Conservation (phyloP, 1,140 invertebrate genomes). For the Drosophila varians region DNA sequence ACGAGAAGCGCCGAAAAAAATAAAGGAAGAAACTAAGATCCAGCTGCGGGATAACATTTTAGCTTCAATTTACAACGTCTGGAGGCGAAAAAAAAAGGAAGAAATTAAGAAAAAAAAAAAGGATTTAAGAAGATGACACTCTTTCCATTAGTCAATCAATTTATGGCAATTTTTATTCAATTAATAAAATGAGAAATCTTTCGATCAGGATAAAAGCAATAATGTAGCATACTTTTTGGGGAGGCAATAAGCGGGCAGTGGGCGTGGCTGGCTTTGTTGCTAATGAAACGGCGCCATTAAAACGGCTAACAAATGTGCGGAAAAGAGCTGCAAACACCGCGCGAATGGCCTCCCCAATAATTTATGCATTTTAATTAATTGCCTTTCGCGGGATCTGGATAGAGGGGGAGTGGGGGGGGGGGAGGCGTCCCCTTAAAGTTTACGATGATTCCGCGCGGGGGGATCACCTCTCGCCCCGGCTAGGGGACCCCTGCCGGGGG, state of each 20-base stretch:
- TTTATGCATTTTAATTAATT: constrained; percentile 78
- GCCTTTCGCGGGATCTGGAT: constrained; percentile 27
- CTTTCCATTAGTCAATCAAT: neutral
- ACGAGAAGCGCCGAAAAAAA: constrained; percentile 17
- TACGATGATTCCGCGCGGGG: constrained; percentile 43
- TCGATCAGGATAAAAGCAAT: too few relatives aligned
- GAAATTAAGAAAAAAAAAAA: neutral
- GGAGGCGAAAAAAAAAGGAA: constrained; percentile 6
- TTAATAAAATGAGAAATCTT: too few relatives aligned
- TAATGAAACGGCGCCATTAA: constrained; percentile 72
- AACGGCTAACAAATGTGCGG: constrained; percentile 52
- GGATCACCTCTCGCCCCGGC: neutral
- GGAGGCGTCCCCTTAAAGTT: constrained; percentile 28
- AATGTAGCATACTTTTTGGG: neutral
- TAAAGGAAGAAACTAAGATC: constrained; percentile 27
- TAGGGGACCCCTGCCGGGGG: neutral
- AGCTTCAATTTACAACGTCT: constrained; percentile 39
- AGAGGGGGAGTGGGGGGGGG: too few relatives aligned
- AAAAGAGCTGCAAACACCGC: constrained; percentile 32
- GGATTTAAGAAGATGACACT: neutral
- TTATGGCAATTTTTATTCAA: too few relatives aligned
- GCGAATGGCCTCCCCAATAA: constrained; percentile 52
- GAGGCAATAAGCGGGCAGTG: neutral
- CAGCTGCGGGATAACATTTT: constrained; percentile 45
- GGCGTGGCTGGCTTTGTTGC: constrained; percentile 10